A percentile compares a stretch with the other conserved stretches of the same genome.
Evolutionary conservation across 64 coral and sea anemone species (phyloP).

Genomic region (Actinia tenebrosa): DNA sequence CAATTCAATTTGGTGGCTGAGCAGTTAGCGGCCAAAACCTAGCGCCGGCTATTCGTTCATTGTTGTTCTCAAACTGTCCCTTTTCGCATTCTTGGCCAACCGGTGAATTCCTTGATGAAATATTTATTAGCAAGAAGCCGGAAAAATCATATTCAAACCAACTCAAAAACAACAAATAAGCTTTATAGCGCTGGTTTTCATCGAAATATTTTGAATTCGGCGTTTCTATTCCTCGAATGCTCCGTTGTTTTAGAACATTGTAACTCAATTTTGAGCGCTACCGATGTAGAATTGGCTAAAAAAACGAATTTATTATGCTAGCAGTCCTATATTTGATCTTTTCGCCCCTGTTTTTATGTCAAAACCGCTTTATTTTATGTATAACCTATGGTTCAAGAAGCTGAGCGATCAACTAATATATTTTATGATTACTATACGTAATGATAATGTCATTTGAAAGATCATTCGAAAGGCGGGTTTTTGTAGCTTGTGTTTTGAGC

Average conservation of each 20-base stretch:
- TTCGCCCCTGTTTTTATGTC: neutral
- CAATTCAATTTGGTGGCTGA: neutral
- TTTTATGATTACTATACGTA: too few species aligned
- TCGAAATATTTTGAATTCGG: neutral
- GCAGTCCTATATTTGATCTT: neutral
- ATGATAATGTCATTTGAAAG: neutral
- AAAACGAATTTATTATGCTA: neutral
- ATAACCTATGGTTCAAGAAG: too few species aligned
- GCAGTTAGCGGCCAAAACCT: neutral
- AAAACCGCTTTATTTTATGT: neutral
- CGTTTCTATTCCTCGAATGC: neutral
- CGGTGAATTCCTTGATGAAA: neutral
- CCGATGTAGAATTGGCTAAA: neutral
- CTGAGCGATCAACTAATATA: too few species aligned
- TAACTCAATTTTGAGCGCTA: neutral
- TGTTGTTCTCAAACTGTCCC: too few species aligned
- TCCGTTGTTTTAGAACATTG: neutral
- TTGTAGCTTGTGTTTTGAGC: neutral
- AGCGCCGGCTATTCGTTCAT: too few species aligned
- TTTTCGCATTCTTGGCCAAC: neutral
- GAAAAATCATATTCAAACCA: neutral
- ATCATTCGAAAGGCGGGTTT: neutral
- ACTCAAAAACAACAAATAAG: neutral
- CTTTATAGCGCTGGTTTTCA: neutral
- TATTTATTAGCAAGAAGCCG: neutral